Evolutionary conservation across 1,140 invertebrate genomes (phyloP), one percentile per base, ranked within the genome.

Genomic region (Lepidostoma basale): DNA sequence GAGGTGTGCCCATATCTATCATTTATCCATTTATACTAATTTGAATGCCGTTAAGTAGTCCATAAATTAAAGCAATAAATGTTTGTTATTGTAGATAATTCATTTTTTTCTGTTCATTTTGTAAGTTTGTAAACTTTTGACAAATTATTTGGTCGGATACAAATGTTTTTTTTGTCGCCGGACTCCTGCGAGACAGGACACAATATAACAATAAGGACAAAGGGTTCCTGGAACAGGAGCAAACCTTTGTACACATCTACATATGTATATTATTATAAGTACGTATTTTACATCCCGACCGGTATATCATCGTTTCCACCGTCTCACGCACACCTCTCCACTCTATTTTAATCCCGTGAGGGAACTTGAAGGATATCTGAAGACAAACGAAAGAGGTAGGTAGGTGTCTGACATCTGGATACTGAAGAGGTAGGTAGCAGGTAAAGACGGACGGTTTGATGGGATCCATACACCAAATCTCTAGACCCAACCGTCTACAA

Each of bases 321-420:
- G 6, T 36, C 33, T 36, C 33, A 36, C 33, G 33, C 33, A 36
- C 16, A 22, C 16, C n/a, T 3, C 5, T 47, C 0, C 22, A 22
- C 9, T 20, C 8, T 23, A 12, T 47, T 47, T 16, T 47, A 47
- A 47, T 25, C 18, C 45, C 45, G 22, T 12, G 22, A 49, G 25
- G 22, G 45, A 23, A n/a, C 25, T 49, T 49, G 45, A 23, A 49
- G 45, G 45, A 49, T 49, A 23, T 47, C 44, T 23, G 45, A 49
- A 10, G 18, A 49, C 45, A 49, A 49, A 49, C 23, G 22, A 23
- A 23, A 49, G 2, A n/a, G n/a, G 45, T 23, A 9, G 10, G 33
- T 9, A 36, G 33, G 14, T 9, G 33, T n/a, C 2, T 12, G 5
- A 36, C 1, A n/a, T n/a, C 10, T 9, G 33, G 10, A 36, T n/a